Evolutionary conservation across 2,797 vertebrate genomes (phyloP).

Genomic region (Acanthis flammea): DNA sequence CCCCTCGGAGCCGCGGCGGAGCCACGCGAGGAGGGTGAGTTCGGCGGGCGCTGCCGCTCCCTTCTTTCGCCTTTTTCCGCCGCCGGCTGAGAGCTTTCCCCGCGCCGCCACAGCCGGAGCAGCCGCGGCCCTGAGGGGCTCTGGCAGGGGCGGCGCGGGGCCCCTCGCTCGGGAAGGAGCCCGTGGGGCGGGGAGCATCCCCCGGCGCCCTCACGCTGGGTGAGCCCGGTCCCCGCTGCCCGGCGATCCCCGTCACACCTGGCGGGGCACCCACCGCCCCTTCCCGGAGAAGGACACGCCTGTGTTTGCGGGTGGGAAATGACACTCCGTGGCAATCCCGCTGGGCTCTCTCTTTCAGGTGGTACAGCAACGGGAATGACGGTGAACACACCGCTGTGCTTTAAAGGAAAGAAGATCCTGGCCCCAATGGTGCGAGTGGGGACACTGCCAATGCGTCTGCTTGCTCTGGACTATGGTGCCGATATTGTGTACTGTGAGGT

Average conservation of each 20-base stretch:
- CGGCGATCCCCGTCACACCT: not conserved
- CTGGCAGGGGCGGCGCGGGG: not conserved
- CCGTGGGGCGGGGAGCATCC: not conserved
- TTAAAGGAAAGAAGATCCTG: constrained; percentile 83
- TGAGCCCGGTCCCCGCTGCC: not conserved
- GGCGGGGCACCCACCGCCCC: not conserved
- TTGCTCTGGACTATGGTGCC: constrained; percentile 93
- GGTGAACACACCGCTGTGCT: constrained; percentile 76
- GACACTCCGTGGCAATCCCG: accelerated
- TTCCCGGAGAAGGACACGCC: accelerated
- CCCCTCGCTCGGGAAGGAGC: not conserved
- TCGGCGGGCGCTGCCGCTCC: accelerated
- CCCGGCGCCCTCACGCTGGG: not conserved
- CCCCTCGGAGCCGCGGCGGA: not conserved
- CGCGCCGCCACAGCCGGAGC: not conserved
- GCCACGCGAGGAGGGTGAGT: not conserved
- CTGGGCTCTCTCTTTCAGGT: not conserved
- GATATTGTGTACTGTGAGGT: constrained; percentile 97
- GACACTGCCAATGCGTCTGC: constrained; percentile 91
- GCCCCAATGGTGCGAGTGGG: constrained; percentile 96
- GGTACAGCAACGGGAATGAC: constrained; percentile 45
- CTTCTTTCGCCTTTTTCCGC: not conserved
- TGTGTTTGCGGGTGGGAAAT: accelerated
- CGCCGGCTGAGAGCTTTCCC: not conserved
- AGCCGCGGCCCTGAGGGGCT: not conserved